Evolutionary conservation across 2,888 invertebrate genomes (phyloP), one percentile per base, ranked within the genome.

Genomic region (Drosophila buzzatii): DNA sequence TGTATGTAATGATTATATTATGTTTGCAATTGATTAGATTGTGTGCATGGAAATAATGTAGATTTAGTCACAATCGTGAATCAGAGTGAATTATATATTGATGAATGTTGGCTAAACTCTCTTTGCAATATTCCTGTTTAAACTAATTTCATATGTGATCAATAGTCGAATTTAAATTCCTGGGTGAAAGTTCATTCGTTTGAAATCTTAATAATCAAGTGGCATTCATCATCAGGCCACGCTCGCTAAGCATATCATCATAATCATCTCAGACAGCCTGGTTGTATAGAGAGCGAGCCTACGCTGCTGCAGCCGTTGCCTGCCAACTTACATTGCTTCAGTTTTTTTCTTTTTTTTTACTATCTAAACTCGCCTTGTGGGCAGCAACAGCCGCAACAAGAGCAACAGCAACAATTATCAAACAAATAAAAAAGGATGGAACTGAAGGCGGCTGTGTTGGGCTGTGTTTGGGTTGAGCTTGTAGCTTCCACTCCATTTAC

Each of bases 261-360:
- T 59, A 42, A 69, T 61, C 51, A 56, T 20, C 27, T 37, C 12
- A 20, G 20, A 14, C 14, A 65, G 41, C 14, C 23, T 20, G 20
- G 20, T 9, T 45, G 0, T 45, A 45, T 18, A 2, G 14, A 45
- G 35, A 44, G 27, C 27, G 27, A 27, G 63, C 44, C 59, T 51
- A 16, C 64, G 53, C 35, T 75, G 58, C 42, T 33, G 52, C 63
- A 51, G 70, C 63, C 45, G 65, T 49, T 68, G 72, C 51, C 78
- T 83, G 76, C 81, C 87, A 89, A 68, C 72, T 73, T 72, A 41
- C 74, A 75, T 86, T 81, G 73, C 70, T 81, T 83, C 81, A 79
- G n/a, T n/a, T n/a, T n/a, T n/a, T 84, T 85, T 83, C 83, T 53
- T 53, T 76, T 84, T 85, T 83, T 85, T 37, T 53, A 37, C 35